These are phyloP conservation scores for Stegostoma tigrinum DNA, from an alignment of 2,113 vertebrate species.

Conservation along the genomic window DNA sequence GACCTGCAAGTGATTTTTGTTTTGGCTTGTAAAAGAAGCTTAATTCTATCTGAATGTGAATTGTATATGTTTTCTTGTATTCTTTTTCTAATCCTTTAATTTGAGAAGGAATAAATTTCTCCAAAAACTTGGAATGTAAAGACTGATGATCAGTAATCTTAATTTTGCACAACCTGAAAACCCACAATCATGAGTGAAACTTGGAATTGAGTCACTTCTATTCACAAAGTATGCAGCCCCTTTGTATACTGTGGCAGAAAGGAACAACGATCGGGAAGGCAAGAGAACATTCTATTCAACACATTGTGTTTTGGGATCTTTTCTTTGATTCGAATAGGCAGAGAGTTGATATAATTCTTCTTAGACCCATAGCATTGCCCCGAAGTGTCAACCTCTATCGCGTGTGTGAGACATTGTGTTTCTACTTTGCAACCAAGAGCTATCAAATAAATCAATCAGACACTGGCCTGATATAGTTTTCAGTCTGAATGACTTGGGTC, in stretches of 20 bases:
- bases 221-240: neutral
- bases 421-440: neutral
- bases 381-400: no score
- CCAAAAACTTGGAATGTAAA: neutral
- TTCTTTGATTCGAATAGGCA: neutral
- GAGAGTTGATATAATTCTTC: neutral
- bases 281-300: neutral
- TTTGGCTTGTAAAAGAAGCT: neutral
- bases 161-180: neutral
- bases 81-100: neutral
- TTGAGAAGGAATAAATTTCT: neutral
- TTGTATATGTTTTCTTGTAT: neutral
- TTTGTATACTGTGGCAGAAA: neutral
- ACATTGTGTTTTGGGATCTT: no score
- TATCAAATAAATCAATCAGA: neutral
- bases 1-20: neutral
- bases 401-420: neutral
- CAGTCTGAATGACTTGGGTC: no score
- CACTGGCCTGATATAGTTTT: neutral
- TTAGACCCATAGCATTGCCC: neutral
- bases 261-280: neutral
- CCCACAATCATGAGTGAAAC: neutral
- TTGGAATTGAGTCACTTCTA: neutral
- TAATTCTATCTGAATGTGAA: neutral
- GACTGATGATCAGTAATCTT: neutral